Evolutionary conservation across 2,113 vertebrate species (phyloP).

Genomic region (Hydropotes inermis): DNA sequence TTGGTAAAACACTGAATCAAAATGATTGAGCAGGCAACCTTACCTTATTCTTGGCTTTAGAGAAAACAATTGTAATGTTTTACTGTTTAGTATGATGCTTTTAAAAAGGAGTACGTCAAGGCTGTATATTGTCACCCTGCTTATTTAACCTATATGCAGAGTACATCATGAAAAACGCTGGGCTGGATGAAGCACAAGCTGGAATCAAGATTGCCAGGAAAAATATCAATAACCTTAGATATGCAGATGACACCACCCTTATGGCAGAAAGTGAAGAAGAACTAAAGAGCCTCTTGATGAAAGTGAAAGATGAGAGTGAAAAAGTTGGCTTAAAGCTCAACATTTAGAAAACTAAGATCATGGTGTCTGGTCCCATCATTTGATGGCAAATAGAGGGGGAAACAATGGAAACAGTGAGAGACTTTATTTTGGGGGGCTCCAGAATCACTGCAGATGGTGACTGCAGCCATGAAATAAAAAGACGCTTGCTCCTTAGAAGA

Average conservation of each 20-base stretch:
- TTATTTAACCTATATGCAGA: background rate
- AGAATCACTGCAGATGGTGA: background rate
- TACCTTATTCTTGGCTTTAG: background rate
- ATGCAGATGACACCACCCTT: background rate
- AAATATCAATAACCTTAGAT: background rate
- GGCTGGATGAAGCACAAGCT: background rate
- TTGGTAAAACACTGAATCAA: background rate
- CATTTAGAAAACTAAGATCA: background rate
- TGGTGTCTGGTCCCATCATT: background rate
- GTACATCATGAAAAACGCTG: background rate
- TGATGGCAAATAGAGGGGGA: background rate
- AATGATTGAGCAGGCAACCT: background rate
- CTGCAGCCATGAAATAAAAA: background rate
- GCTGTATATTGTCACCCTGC: background rate
- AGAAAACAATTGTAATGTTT: background rate
- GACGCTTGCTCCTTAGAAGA: background rate
- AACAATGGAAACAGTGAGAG: background rate
- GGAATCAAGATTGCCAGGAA: background rate
- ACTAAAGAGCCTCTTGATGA: background rate
- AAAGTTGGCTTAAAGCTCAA: background rate
- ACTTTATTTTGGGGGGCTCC: background rate
- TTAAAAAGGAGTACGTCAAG: background rate
- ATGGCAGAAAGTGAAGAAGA: background rate
- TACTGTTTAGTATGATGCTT: background rate
- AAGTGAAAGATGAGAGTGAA: background rate